phyloP scores from a whole-genome alignment of 2,113 vertebrate species.

The Ahaetulla prasina region DNA sequence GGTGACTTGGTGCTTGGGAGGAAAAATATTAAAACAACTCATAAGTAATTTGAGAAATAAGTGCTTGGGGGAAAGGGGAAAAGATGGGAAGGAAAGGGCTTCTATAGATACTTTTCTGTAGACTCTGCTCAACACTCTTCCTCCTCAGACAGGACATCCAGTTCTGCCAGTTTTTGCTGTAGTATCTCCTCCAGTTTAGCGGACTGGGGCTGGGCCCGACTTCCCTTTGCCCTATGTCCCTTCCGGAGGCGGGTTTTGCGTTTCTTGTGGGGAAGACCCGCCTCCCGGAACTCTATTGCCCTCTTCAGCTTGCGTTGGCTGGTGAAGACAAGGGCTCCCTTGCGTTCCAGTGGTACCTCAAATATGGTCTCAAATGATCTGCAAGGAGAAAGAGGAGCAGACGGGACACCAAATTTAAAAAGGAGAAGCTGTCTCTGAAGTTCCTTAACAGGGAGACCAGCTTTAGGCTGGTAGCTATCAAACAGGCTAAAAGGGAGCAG shows the following conservation, averaged over 20 bases:
- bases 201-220: constrained; percentile 55
- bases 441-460: neutral
- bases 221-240: constrained; percentile 29
- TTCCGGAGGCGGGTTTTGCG: constrained; percentile 67
- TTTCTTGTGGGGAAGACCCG: constrained; percentile 71
- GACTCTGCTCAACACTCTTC: neutral
- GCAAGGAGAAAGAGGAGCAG: constrained; percentile 7
- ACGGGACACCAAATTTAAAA: neutral
- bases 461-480: neutral
- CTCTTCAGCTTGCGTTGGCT: constrained; percentile 79
- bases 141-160: constrained; percentile 69
- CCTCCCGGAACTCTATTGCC: constrained; percentile 78
- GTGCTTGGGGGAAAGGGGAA: neutral
- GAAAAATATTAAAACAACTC: neutral
- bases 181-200: constrained; percentile 54
- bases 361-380: constrained; percentile 88
- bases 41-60: neutral
- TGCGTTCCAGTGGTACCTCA: constrained; percentile 77
- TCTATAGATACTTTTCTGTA: too few relatives aligned
- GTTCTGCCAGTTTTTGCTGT: constrained; percentile 63
- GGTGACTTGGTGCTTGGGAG: neutral
- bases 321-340: constrained; percentile 76
- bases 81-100: neutral
- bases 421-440: neutral
- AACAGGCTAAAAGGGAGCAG: neutral